Base-by-base conservation (phyloP, 1,140 invertebrate genomes). In the Dreissena rostriformis region DNA sequence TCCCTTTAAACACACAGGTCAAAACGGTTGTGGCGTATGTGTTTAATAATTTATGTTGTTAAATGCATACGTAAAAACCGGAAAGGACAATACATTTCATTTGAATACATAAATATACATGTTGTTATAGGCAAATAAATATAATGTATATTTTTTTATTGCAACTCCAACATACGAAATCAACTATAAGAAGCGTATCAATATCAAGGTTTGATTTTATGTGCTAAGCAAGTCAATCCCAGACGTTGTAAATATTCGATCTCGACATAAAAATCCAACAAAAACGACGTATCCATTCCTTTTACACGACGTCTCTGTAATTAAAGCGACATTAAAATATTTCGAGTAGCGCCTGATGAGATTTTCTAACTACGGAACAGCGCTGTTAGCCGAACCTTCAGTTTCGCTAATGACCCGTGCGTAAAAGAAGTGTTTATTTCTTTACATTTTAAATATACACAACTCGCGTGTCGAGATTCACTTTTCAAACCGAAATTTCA, bases 311-410 rank as follows among this genome's bases (percentile, higher is more conserved):
- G 29, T 28, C 29, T 81, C 66, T 81, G 52, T 81, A 81, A 81
- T 81, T 81, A 81, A 81, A 81, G 24, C 53, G 28, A 49, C 78
- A 81, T 81, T 81, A 81, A 81, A 81, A 81, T 81, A 81, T 81
- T 70, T 68, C 52, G 67, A 81, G 55, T 39, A 52, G 55, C 26
- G 57, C 22, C 71, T 81, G 66, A 81, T 81, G 78, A 81, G 66
- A 71, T 81, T 81, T 68, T 68, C 70, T 81, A 24, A 72, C 68
- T n/a, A 53, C 78, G 11, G 49, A 61, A 39, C 55, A 67, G 39
- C 57, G 29, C 55, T 71, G 68, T 72, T 55, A 81, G 29, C 66
- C 26, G 7, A 72, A 19, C 57, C 39, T 71, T 71, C 67, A 68
- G 53, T 49, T 15, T 61, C 52, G 51, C 61, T 55, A 81, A 81